Evolutionary conservation across 2,113 vertebrate species (phyloP), one percentile per base, ranked within the genome.

Genomic region (Chaetops frenatus): DNA sequence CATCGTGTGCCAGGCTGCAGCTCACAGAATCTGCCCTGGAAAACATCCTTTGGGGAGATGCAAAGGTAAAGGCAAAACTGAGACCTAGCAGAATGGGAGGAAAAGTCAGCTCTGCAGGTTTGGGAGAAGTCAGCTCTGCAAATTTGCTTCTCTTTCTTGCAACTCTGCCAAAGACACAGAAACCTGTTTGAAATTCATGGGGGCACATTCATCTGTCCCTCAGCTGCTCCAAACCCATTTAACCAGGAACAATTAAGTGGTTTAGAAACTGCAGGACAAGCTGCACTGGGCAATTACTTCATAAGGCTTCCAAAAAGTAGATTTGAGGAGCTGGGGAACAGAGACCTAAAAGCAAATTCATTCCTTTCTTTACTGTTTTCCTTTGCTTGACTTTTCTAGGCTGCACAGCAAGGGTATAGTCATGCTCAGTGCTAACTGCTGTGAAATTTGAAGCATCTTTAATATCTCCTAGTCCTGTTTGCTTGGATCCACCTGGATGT

Each of bases 181-280:
- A 92, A 67, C 62, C 79, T 91, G 36, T 50, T 96, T 96, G 73
- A 95, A 92, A 97, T 97, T 96, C 97, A 95, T 35, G 40, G 36
- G 48, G 71, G 61, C 90, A 94, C 67, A 44, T 78, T 90, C 79
- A 78, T 83, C 69, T 88, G 83, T 81, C 82, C 84, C 85, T 94
- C 88, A 85, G 90, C 83, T 92, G 80, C 70, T 94, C 76, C 94
- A 94, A 93, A 90, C 9, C 76, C 81, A 94, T 93, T 96, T 96
- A 96, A 87, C 42, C 31, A 28, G 57, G 57, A 91, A 95, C 91
- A 94, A 95, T 93, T 73, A 90, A 35, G 48, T 45, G 27, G 57
- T 81, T 94, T 65, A 88, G 81, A 92, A 96, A 67, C 36, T 48
- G 84, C 67, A 72, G 83, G 56, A 67, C 45, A 56, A 77, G 72